Conservation (phyloP, 1,140 invertebrate genomes). For the Parapsyche elsis region DNA sequence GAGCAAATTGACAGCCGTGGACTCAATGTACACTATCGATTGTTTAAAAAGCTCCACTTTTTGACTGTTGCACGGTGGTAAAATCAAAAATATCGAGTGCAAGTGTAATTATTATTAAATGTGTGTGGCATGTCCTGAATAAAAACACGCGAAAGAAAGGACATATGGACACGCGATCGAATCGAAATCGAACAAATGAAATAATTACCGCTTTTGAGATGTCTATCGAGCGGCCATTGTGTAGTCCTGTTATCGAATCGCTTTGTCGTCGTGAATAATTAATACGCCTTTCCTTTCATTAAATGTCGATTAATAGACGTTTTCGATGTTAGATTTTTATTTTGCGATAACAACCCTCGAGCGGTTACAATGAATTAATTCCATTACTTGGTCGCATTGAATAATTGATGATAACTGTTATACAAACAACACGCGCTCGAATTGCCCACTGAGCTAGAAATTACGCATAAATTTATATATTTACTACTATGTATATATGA, state of each 20-base stretch:
- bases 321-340: constrained; percentile 21
- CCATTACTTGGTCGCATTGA: constrained; percentile 27
- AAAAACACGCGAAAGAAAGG: too few relatives aligned
- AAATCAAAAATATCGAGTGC: too few relatives aligned
- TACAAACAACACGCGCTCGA: neutral
- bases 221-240: neutral
- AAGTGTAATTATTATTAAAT: too few relatives aligned
- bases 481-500: neutral
- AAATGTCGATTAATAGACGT: constrained; percentile 31
- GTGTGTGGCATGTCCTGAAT: too few relatives aligned
- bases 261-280: constrained; percentile 34
- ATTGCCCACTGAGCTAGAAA: constrained; percentile 21
- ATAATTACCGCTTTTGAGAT: constrained; percentile 20
- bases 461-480: neutral
- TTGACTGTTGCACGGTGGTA: too few relatives aligned
- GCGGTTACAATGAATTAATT: constrained; percentile 21
- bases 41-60: too few relatives aligned
- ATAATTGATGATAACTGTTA: constrained; percentile 3
- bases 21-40: too few relatives aligned
- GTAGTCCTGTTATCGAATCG: constrained; percentile 33
- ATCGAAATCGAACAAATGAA: constrained; percentile 8
- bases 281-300: constrained; percentile 21
- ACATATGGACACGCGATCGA: neutral
- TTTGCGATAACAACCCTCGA: neutral
- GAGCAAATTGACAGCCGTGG: too few relatives aligned